phyloP scores from a whole-genome alignment of 1,140 invertebrate genomes.

The Cydia pomonella region DNA sequence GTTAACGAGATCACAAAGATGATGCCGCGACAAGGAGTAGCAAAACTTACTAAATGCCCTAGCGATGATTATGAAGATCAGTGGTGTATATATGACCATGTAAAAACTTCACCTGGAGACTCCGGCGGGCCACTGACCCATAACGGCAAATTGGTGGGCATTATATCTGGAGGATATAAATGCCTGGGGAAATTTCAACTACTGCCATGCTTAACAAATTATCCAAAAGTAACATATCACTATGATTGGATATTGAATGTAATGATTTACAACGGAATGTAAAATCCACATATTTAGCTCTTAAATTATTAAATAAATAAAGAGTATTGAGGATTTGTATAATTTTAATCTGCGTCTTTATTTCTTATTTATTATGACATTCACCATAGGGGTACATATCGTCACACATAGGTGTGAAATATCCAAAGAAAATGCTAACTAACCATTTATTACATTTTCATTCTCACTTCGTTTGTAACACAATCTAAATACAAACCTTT shows the following conservation, averaged over 20 bases:
- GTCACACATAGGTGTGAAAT: too few relatives aligned
- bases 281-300: too few relatives aligned
- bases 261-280: too few relatives aligned
- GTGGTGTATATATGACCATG: constrained; percentile 35
- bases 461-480: too few relatives aligned
- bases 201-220: constrained; percentile 38
- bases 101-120: constrained; percentile 39
- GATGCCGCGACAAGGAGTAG: constrained; percentile 37
- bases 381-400: too few relatives aligned
- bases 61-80: background rate
- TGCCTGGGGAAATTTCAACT: background rate
- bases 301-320: too few relatives aligned
- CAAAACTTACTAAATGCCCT: constrained; percentile 33
- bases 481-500: too few relatives aligned
- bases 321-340: too few relatives aligned
- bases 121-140: constrained; percentile 42
- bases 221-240: constrained; percentile 34
- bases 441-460: too few relatives aligned
- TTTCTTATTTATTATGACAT: too few relatives aligned
- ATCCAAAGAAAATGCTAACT: too few relatives aligned
- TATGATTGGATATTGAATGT: constrained; percentile 37
- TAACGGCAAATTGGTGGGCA: constrained; percentile 34
- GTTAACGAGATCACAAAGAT: constrained; percentile 24
- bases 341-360: too few relatives aligned
- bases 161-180: constrained; percentile 14